Evolutionary conservation across 2,888 invertebrate species (phyloP).

Genomic region (Rhingia campestris): DNA sequence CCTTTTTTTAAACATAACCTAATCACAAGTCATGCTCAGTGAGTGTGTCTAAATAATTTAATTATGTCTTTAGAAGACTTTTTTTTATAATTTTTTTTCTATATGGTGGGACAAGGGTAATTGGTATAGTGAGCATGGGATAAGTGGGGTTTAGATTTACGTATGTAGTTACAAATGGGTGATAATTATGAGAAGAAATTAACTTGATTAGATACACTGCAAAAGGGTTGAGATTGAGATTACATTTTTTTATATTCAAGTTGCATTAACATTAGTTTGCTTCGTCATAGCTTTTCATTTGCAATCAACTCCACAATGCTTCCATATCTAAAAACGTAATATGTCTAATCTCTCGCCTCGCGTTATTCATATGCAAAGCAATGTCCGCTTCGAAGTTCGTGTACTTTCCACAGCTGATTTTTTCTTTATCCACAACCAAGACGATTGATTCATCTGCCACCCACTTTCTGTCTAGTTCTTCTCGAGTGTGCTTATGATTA

Average conservation of each 20-base stretch:
- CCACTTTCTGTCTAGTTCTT: neutral
- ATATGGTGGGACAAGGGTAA: conserved; percentile 17
- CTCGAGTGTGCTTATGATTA: neutral
- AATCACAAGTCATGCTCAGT: conserved; percentile 57
- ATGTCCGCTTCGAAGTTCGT: conserved; percentile 28
- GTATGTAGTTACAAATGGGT: no score
- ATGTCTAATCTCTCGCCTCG: conserved; percentile 23
- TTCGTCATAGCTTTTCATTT: no score
- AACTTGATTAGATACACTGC: no score
- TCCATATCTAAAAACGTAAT: no score
- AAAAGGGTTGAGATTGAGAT: no score
- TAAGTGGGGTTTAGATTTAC: conserved; percentile 14
- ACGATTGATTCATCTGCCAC: conserved; percentile 40
- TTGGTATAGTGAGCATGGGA: conserved; percentile 18
- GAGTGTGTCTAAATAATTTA: conserved; percentile 65
- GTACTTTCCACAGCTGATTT: conserved; percentile 20
- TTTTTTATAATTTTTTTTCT: neutral
- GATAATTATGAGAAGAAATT: neutral
- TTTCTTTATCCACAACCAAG: conserved; percentile 6
- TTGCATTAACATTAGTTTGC: no score
- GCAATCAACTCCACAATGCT: no score
- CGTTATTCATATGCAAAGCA: conserved; percentile 51
- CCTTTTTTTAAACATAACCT: conserved; percentile 20
- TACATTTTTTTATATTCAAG: no score
- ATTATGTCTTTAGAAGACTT: conserved; percentile 30